Evolutionary conservation across 2,797 vertebrate species (phyloP), one percentile per base, ranked within the genome.

Genomic region (Otus scops): DNA sequence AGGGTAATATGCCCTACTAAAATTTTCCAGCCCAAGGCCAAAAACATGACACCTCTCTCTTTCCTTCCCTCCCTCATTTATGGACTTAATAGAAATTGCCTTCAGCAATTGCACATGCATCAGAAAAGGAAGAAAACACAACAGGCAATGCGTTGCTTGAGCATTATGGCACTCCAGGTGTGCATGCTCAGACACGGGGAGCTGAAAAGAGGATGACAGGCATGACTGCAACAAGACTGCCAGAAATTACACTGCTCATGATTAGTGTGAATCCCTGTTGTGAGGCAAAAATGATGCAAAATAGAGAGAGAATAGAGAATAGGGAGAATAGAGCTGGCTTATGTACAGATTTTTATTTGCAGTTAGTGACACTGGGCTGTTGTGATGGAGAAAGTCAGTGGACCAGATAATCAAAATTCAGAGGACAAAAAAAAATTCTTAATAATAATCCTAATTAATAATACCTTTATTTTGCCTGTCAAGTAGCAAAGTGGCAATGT

Each of bases 381-480:
- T 94, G 69, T 83, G 59, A 50, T 79, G 65, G 47, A 94, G 73
- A 77, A 94, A 86, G 76, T 88, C 76, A 91, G 61, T 67, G 80
- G 85, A 94, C 65, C 67, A 88, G 56, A 90, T 94, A 94, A 97
- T 93, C 51, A 93, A 83, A 92, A 96, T 84, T 86, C 70, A 93
- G 67, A 85, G 56, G 67, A 53, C 32, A 85, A 94, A 94, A 76
- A 82, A 91, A 87, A 54, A 8, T 13, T 63, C 61, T 79, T 93
- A 93, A 93, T 90, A 80, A 83, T 67, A 89, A 79, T 80, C 20
- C 15, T 94, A 78, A 94, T 96, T 93, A 91, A 88, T 38, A 89
- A 87, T 78, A 56, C 28, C 81, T 94, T 95, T 89, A 76, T 89
- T 94, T 92, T 88, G 18, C n/a, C 41, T 87, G 41, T 88, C 54